These are phyloP conservation scores for Anas capensis DNA, from an alignment of 2,797 vertebrate species.

Conservation along the genomic window DNA sequence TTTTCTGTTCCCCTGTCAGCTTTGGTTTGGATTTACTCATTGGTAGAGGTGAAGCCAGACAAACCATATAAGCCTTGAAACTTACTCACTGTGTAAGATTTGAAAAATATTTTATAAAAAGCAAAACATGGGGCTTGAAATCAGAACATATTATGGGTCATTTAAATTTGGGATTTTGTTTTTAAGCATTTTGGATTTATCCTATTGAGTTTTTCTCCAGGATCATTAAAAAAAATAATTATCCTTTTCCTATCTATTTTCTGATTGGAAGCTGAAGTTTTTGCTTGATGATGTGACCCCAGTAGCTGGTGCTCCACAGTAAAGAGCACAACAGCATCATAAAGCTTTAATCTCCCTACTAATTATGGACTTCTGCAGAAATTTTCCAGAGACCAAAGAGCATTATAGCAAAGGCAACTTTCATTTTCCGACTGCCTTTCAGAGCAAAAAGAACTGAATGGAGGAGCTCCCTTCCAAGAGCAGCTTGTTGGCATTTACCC, in stretches of 20 bases:
- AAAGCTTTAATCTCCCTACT: conserved; percentile 50
- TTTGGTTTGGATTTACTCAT: neutral
- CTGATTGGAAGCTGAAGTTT: neutral
- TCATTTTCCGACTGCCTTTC: neutral
- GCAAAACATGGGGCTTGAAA: neutral
- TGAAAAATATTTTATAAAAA: neutral
- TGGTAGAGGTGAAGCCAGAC: neutral
- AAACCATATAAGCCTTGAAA: neutral
- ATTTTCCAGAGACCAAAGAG: neutral
- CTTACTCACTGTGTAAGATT: no score
- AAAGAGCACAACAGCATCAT: neutral
- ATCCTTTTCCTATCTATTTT: neutral
- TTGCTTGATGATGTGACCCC: neutral
- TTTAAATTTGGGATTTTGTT: neutral
- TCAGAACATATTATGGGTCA: neutral
- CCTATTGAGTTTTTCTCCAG: neutral
- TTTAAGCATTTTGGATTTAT: neutral
- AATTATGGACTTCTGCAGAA: conserved; percentile 46
- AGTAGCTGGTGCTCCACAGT: neutral
- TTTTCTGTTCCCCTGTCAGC: neutral
- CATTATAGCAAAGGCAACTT: conserved; percentile 27
- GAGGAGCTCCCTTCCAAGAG: fast-evolving
- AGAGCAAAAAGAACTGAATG: neutral
- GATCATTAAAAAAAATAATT: neutral
- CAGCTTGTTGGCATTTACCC: neutral